Evolutionary conservation across 2,113 vertebrate species (phyloP).

Genomic region (Hydrochoerus hydrochaeris): DNA sequence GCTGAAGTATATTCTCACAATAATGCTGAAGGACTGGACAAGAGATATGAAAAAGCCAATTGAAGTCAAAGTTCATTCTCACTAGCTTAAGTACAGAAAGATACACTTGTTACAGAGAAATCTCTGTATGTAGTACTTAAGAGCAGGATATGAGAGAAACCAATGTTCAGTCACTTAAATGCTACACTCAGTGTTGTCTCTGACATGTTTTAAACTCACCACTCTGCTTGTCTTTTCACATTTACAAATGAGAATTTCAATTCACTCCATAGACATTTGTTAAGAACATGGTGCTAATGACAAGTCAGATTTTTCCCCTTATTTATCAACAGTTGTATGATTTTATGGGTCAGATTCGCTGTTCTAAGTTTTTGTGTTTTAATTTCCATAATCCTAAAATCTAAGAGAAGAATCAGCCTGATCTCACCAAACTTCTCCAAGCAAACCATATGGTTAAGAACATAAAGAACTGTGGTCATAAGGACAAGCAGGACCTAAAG

Average conservation of each 20-base stretch:
- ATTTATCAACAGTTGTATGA: neutral
- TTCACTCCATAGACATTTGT: no score
- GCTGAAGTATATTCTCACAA: neutral
- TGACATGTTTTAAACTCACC: neutral
- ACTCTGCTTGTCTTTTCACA: no score
- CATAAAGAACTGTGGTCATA: rapidly evolving
- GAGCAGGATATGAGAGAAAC: neutral
- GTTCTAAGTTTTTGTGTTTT: neutral
- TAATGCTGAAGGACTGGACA: neutral
- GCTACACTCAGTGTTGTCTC: neutral
- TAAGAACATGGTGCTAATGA: neutral
- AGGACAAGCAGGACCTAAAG: neutral
- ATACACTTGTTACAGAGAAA: neutral
- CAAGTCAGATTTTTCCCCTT: neutral
- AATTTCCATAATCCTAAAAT: neutral
- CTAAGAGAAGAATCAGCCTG: neutral
- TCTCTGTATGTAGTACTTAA: neutral
- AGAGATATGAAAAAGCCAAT: neutral
- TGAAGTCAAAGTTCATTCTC: neutral
- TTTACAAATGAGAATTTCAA: no score
- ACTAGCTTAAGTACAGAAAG: neutral
- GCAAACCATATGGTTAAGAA: neutral
- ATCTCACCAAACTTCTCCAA: neutral
- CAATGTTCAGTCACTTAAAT: neutral
- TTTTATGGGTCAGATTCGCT: neutral